Evolutionary conservation across 2,888 invertebrate species (phyloP).

Genomic region (Ferrisia virgata): DNA sequence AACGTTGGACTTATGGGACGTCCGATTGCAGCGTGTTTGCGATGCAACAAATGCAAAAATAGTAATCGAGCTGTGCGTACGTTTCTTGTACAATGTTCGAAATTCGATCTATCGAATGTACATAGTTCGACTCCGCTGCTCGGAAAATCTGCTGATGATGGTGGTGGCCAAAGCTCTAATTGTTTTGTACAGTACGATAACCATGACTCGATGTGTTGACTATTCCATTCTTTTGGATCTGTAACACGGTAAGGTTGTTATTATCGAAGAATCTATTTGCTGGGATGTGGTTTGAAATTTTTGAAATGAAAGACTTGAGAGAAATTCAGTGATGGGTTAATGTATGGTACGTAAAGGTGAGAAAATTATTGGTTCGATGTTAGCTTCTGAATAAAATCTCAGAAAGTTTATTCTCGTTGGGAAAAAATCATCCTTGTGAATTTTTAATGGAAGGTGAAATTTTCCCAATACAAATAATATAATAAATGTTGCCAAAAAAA

Average conservation of each 20-base stretch:
- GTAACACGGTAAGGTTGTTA: slow-evolving; percentile 48
- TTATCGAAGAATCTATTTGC: no score
- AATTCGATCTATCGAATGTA: slow-evolving; percentile 62
- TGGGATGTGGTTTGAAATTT: not conserved
- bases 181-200: slow-evolving; percentile 62
- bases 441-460: no score
- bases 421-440: no score
- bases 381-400: no score
- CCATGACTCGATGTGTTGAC: slow-evolving; percentile 62
- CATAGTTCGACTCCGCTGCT: slow-evolving; percentile 60
- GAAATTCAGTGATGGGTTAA: no score
- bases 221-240: slow-evolving; percentile 66
- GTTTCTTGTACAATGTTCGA: slow-evolving; percentile 58
- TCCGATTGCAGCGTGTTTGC: slow-evolving; percentile 62
- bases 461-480: no score
- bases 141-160: slow-evolving; percentile 59
- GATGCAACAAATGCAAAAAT: slow-evolving; percentile 63
- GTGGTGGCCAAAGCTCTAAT: slow-evolving; percentile 60
- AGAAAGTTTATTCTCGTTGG: no score
- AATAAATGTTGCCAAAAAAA: no score
- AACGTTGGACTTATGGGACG: slow-evolving; percentile 57
- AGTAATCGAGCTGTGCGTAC: slow-evolving; percentile 59
- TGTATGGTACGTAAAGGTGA: no score
- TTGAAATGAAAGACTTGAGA: not conserved
- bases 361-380: no score